Conservation (phyloP, 2,113 vertebrate genomes). For the Pavo muticus region DNA sequence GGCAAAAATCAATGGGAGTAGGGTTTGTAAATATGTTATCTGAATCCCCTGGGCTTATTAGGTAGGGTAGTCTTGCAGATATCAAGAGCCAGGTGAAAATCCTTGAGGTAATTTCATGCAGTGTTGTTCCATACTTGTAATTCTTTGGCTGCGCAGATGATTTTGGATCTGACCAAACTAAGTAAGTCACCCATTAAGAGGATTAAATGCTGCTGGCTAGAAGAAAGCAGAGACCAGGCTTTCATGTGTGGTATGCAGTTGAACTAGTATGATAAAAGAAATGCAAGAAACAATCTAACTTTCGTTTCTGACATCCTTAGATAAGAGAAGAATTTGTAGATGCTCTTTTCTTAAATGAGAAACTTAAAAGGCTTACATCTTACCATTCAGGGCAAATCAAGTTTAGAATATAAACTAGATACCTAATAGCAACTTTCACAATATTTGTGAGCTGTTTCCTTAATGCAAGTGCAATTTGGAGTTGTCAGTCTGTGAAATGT, state of each 20-base stretch:
- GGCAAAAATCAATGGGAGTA: constrained; percentile 7
- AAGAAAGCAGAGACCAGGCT: constrained; percentile 31
- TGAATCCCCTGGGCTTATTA: constrained; percentile 40
- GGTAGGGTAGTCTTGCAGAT: constrained; percentile 5
- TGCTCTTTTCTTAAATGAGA: constrained; percentile 16
- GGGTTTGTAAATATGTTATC: constrained; percentile 39
- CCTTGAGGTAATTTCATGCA: constrained; percentile 60
- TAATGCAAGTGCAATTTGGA: neutral
- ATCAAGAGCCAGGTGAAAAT: constrained; percentile 37
- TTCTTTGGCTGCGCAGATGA: constrained; percentile 37
- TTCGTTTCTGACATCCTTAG: constrained; percentile 51
- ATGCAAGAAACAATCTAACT: constrained; percentile 1
- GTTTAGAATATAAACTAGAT: constrained; percentile 18
- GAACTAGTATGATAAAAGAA: constrained; percentile 21
- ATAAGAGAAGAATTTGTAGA: constrained; percentile 38
- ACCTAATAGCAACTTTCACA: neutral
- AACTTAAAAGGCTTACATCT: constrained; percentile 12
- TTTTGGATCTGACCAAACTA: constrained; percentile 47
- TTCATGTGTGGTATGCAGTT: neutral
- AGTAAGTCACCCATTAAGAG: constrained; percentile 53
- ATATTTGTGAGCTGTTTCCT: neutral
- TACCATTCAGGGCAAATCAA: constrained; percentile 19
- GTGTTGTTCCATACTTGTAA: constrained; percentile 35
- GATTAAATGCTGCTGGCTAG: constrained; percentile 51
- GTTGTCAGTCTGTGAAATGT: neutral